Percentiles rank a stretch among this genome's conserved stretches.
Evolutionary conservation across 2,888 invertebrate genomes (phyloP).

Genomic region (Crepidodera aurea): DNA sequence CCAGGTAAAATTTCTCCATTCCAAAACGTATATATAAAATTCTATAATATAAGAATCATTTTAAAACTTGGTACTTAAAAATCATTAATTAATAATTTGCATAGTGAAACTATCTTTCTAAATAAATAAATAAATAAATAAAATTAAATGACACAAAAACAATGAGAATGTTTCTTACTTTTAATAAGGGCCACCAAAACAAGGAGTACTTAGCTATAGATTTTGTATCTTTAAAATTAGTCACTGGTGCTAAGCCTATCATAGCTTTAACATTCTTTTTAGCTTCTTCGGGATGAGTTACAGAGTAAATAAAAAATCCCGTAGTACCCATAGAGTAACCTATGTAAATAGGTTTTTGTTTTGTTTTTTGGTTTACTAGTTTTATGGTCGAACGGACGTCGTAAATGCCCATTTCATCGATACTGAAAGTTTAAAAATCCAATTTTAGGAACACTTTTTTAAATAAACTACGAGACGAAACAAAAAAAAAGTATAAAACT

Average conservation of each 20-base stretch:
- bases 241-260: slow-evolving; percentile 36
- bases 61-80: too few species aligned
- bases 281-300: slow-evolving; percentile 34
- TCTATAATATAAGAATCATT: slow-evolving; percentile 29
- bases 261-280: slow-evolving; percentile 34
- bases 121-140: too few species aligned
- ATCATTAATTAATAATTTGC: too few species aligned
- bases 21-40: slow-evolving; percentile 31
- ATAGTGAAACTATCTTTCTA: too few species aligned
- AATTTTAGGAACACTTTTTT: too few species aligned
- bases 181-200: slow-evolving; percentile 28
- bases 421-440: slow-evolving; percentile 33
- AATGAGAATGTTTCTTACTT: slow-evolving; percentile 27
- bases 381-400: slow-evolving; percentile 38
- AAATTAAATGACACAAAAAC: too few species aligned
- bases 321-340: slow-evolving; percentile 41
- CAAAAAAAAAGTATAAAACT: neutral
- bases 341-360: slow-evolving; percentile 36
- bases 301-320: slow-evolving; percentile 35
- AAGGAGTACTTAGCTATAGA: slow-evolving; percentile 12
- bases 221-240: slow-evolving; percentile 31
- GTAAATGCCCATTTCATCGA: slow-evolving; percentile 39
- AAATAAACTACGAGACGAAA: too few species aligned
- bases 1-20: slow-evolving; percentile 41
- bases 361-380: slow-evolving; percentile 31